These are phyloP conservation scores for Scyliorhinus canicula DNA, from an alignment of 2,797 vertebrate species.

Conservation along the genomic window DNA sequence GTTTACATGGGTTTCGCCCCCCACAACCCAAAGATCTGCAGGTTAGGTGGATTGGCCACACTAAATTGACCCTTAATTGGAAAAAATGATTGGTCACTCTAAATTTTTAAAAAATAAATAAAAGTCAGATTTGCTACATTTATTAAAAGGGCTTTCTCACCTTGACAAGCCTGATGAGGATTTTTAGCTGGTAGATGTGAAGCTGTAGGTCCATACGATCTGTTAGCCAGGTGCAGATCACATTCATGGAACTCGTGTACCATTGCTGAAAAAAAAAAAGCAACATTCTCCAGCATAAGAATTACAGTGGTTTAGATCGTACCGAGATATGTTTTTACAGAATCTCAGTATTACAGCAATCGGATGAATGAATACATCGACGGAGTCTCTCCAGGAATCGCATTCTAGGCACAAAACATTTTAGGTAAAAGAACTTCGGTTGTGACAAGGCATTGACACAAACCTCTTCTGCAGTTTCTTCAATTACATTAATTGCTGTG, in stretches of 20 bases:
- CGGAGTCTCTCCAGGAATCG: not conserved
- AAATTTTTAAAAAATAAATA: no score
- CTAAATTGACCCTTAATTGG: no score
- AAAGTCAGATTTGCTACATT: not conserved
- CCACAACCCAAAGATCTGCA: no score
- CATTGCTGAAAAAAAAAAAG: constrained; percentile 97
- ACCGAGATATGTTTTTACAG: not conserved
- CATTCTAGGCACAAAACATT: not conserved
- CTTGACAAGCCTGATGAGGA: constrained; percentile 98
- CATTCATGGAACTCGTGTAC: constrained; percentile 98
- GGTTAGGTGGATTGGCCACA: no score
- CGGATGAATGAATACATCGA: not conserved
- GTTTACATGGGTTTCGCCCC: no score
- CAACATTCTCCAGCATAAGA: constrained; percentile 81
- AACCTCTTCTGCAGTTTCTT: not conserved
- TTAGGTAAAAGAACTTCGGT: not conserved
- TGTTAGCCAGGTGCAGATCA: constrained; percentile 95
- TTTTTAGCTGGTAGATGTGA: constrained; percentile 98
- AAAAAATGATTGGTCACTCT: no score
- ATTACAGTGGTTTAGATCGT: not conserved
- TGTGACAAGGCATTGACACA: not conserved
- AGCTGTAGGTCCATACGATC: constrained; percentile 99
- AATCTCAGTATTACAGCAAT: not conserved
- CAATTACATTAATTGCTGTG: not conserved
- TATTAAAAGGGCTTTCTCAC: constrained; percentile 53